Percentiles rank a stretch among this genome's conserved stretches.
Conservation (phyloP, 2,888 invertebrate species). For the Yponomeuta sedellus region DNA sequence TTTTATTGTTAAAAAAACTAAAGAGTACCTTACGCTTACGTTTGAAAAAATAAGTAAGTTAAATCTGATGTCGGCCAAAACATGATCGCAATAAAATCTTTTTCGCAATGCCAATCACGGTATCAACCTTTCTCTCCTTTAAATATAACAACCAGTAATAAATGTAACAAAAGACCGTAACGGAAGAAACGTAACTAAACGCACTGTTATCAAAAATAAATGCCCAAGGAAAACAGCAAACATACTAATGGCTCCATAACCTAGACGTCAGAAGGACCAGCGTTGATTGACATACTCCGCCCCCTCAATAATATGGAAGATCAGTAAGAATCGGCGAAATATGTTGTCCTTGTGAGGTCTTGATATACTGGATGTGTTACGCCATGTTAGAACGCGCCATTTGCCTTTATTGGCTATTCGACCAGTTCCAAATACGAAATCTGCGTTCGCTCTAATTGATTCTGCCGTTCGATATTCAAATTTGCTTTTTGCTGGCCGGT, state of each 20-base stretch:
- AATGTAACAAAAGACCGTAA: constrained; percentile 23
- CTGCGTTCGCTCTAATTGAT: constrained; percentile 59
- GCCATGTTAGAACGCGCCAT: constrained; percentile 53
- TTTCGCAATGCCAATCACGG: not conserved
- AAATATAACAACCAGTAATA: not conserved
- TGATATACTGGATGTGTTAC: constrained; percentile 37
- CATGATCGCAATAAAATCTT: not conserved
- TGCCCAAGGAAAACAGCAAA: constrained; percentile 41
- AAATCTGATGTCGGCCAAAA: not conserved
- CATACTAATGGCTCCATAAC: constrained; percentile 57
- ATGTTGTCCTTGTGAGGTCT: constrained; percentile 28
- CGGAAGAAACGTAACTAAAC: constrained; percentile 29
- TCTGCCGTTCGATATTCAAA: constrained; percentile 44
- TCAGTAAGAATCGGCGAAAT: not conserved
- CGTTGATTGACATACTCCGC: constrained; percentile 30
- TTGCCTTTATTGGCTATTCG: constrained; percentile 67
- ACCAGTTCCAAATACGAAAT: constrained; percentile 53
- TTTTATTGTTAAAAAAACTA: not conserved
- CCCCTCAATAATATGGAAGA: constrained; percentile 18
- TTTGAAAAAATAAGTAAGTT: not conserved
- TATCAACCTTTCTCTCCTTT: not conserved
- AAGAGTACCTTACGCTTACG: not conserved
- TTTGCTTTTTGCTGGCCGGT: constrained; percentile 26
- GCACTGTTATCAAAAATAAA: constrained; percentile 46
- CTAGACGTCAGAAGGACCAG: constrained; percentile 34